Conservation (phyloP, 1,140 invertebrate genomes). For the Cecropterus lyciades region DNA sequence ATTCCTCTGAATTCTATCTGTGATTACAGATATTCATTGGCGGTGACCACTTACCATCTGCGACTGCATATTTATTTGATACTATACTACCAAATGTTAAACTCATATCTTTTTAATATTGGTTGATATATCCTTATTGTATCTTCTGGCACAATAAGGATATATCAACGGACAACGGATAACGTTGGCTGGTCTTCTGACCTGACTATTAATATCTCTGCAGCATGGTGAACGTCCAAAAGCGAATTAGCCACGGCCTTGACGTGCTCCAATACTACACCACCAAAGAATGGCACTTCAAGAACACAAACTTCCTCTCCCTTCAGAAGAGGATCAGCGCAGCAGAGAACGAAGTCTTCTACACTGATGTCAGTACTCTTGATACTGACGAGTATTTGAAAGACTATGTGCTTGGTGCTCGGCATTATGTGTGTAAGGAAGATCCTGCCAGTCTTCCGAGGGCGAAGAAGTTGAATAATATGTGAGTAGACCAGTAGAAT, state of each 20-base stretch:
- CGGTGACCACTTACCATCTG: too few relatives aligned
- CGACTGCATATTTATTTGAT: too few relatives aligned
- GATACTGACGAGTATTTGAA: conserved; percentile 89
- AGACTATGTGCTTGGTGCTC: conserved; percentile 89
- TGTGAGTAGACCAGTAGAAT: conserved; percentile 49
- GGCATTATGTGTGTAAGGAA: conserved; percentile 91
- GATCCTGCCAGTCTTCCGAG: conserved; percentile 89
- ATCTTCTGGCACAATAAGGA: too few relatives aligned
- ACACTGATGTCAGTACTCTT: conserved; percentile 76
- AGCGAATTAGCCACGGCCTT: conserved; percentile 86
- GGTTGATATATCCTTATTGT: too few relatives aligned
- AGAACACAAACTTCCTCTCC: conserved; percentile 86
- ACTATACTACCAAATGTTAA: too few relatives aligned
- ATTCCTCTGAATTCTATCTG: too few relatives aligned
- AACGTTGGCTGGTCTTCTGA: too few relatives aligned
- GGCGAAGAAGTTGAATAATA: conserved; percentile 85
- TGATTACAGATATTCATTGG: too few relatives aligned
- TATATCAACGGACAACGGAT: too few relatives aligned
- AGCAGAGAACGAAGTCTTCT: conserved; percentile 86
- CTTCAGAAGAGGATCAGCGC: conserved; percentile 86
- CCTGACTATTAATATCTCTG: background rate
- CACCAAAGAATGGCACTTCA: conserved; percentile 93
- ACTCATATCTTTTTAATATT: too few relatives aligned
- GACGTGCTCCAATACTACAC: conserved; percentile 93
- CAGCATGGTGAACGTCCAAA: conserved; percentile 88